Base-by-base conservation (phyloP, 2,797 vertebrate genomes). In the Cichlasoma orientale region DNA sequence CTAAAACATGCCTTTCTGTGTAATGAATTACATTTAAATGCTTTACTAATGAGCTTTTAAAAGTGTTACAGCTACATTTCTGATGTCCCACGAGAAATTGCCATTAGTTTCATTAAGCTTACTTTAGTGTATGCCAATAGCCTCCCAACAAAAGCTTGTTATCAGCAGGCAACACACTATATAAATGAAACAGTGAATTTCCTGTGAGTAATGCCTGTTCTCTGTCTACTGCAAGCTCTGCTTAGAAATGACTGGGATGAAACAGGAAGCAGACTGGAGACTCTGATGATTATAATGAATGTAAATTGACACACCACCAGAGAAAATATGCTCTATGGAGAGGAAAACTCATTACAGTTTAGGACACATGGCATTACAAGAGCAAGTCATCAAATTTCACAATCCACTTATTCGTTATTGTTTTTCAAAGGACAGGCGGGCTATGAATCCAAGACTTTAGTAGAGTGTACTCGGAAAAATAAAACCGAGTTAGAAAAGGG, bases 371-470 rank as follows among this genome's bases (percentile, higher is more conserved):
- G 75, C 53, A 85, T 72, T 84, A 85, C 77, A 81, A 71, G 72
- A 73, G 56, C 57, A 82, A 82, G 53, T 78, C 73, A 81, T 86
- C 61, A 87, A 61, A 86, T 88, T 85, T 81, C 77, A 79, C 82
- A 83, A 78, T 84, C 55, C 78, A 83, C 77, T 81, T 79, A 77
- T 77, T 86, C 76, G 83, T 88, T 82, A 83, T 75, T 84, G 82
- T 68, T 80, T 84, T 86, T 59, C 63, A 75, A 56, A 82, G 69
- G 72, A 82, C 74, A 54, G 82, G 55, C 79, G 73, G 68, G 79
- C 71, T 69, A 59, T 77, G 72, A 85, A 77, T 73, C 76, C 53
- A 71, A 76, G 47, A 61, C 38, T 55, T 70, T 13, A 41, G 55
- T 4, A 50, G 70, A 82, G 75, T 23, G 66, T 82, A 80, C 78